These are phyloP conservation scores for Sinocyclocheilus grahami DNA, from an alignment of 2,113 vertebrate species.

Conservation along the genomic window DNA sequence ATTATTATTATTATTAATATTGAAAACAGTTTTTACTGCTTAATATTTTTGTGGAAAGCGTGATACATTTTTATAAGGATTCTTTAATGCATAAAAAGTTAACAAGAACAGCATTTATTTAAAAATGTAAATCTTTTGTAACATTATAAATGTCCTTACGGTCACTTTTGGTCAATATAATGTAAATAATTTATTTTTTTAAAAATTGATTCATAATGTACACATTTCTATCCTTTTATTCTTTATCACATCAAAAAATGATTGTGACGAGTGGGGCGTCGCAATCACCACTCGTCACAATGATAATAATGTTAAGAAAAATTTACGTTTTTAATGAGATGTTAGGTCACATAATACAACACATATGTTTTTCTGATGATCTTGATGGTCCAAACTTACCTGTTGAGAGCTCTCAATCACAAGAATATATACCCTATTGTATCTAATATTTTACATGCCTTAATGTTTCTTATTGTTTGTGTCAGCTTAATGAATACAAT, in stretches of 20 bases:
- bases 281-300: no score
- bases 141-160: neutral
- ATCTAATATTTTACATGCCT: no score
- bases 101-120: neutral
- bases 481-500: neutral
- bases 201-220: neutral
- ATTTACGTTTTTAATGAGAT: neutral
- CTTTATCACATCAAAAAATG: neutral
- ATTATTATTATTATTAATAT: neutral
- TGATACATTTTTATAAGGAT: neutral
- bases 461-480: neutral
- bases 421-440: constrained; percentile 67
- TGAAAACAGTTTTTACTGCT: no score
- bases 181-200: no score
- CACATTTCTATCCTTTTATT: neutral
- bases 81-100: neutral
- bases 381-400: constrained; percentile 74
- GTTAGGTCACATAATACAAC: neutral
- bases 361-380: neutral
- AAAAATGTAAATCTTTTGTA: neutral
- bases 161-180: neutral
- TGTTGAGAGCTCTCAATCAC: constrained; percentile 98
- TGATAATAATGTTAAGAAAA: neutral
- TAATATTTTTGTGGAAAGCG: no score
- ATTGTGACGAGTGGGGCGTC: no score